These are phyloP conservation scores for Myopa testacea DNA, from an alignment of 2,888 invertebrate genomes.

Conservation along the genomic window DNA sequence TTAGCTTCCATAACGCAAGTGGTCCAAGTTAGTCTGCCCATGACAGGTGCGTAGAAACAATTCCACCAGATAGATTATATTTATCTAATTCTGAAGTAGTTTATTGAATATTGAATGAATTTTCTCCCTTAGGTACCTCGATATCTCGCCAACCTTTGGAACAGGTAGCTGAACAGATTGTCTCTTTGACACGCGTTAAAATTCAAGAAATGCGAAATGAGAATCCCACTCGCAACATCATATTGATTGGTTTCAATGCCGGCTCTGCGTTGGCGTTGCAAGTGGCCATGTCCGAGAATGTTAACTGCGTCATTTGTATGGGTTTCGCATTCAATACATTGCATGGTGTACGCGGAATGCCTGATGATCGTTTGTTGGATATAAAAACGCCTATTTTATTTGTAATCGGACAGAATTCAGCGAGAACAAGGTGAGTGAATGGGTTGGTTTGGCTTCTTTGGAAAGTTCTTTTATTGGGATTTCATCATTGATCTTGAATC, in stretches of 20 bases:
- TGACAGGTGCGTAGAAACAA: conserved; percentile 53
- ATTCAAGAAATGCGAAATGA: conserved; percentile 78
- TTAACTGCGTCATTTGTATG: conserved; percentile 80
- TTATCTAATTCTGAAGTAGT: background rate
- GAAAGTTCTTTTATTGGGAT: conserved; percentile 27
- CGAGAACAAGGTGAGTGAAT: conserved; percentile 70
- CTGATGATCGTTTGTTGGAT: conserved; percentile 81
- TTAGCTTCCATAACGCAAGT: conserved; percentile 78
- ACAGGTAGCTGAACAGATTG: conserved; percentile 74
- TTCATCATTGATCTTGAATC: background rate
- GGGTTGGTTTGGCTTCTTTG: too few relatives aligned
- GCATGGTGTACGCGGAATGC: conserved; percentile 79
- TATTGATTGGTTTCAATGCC: conserved; percentile 82
- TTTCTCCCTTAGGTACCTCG: conserved; percentile 54
- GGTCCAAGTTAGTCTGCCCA: conserved; percentile 68
- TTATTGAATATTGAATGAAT: background rate
- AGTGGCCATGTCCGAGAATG: conserved; percentile 78
- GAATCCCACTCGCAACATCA: conserved; percentile 77
- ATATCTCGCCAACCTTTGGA: conserved; percentile 63
- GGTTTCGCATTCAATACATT: conserved; percentile 82
- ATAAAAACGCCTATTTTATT: conserved; percentile 81
- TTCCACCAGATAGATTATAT: background rate
- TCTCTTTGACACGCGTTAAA: conserved; percentile 76
- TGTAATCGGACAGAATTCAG: conserved; percentile 81
- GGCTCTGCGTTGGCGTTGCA: conserved; percentile 82